Base-by-base conservation (phyloP, 2,888 invertebrate genomes). In the Galeruca laticollis region DNA sequence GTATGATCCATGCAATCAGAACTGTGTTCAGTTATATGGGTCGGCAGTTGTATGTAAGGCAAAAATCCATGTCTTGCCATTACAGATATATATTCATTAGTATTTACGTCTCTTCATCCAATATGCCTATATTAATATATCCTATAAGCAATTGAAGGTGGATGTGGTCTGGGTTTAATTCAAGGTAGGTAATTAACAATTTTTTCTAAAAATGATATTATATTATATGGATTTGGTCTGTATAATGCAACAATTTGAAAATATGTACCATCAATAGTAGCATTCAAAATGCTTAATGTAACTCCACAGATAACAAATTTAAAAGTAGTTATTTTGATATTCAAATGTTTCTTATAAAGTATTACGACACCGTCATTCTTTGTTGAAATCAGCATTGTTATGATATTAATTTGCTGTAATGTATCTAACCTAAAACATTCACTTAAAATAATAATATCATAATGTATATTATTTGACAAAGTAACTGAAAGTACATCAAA, bases 161-260 rank as follows among this genome's bases (percentile, higher is more conserved):
- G 20, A 20, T 60, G 66, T 60, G 56, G 49, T 66, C 60, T 52
- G 60, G 66, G 60, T 66, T 66, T 35, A 60, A 33, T 60, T 66
- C 66, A 60, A n/a, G n/a, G n/a, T n/a, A 66, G 59, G 40, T 66
- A 66, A 51, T 66, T 60, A 66, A 60, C 66, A 60, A 66, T 66
- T 37, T 66, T 51, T 59, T 66, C 66, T 60, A 60, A 60, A 49
- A 65, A 65, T 33, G 47, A 59, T 65, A 59, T 33, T 59, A 65
- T 31, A 59, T 65, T n/a, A n/a, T n/a, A n/a, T n/a, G n/a, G n/a
- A 60, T 66, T 66, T 66, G 66, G 59, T 51, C 49, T 59, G 20
- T 66, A 66, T 66, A 66, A 60, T 60, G 60, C 51, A 66, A 66
- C 52, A 60, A n/a, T n/a, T n/a, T n/a, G n/a, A n/a, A n/a, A n/a